Base-by-base conservation (phyloP, 1,140 invertebrate genomes). In the Ctenoplectra terminalis region DNA sequence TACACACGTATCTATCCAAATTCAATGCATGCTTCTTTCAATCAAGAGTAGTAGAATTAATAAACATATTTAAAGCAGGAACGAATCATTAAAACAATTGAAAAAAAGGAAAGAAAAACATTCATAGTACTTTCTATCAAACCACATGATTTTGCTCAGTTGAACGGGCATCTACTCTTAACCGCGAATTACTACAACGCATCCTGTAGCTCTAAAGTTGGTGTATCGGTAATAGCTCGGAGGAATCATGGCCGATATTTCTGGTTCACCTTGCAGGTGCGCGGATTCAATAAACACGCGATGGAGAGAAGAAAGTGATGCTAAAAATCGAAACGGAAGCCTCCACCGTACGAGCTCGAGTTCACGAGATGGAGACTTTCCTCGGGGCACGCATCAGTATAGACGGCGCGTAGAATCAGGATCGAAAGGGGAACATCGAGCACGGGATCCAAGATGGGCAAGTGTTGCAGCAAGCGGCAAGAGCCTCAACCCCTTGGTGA, bases 381-480 rank as follows among this genome's bases (percentile, higher is more conserved):
- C 85, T 84, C 60, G 82, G 76, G 79, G 87, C 84, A 87, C 83
- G 83, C 72, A 48, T 73, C 82, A 61, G 67, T 54, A 60, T 81
- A 74, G 78, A 77, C 56, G 76, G 82, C 71, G 85, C 58, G 61
- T 87, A 87, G 71, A 72, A 70, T 37, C 56, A 66, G 63, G 56
- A 76, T 78, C 74, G 70, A 52, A n/a, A 48, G 78, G 81, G 81
- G 82, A 72, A 82, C 77, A 81, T 76, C 84, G 85, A 48, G 86
- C 29, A 56, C 29, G 26, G 82, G 79, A 71, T 85, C 61, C 88
- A 95, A 95, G 93, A 95, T 95, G 93, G 95, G 95, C 91, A 95
- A 95, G 93, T 96, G 96, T 94, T 96, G 96, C 93, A 96, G 95
- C 93, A 96, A 96, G 92, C 95, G 96, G 84, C 95, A 96, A 91